Evolutionary conservation across 2,888 invertebrate species (phyloP).

Genomic region (Pammene aurita): DNA sequence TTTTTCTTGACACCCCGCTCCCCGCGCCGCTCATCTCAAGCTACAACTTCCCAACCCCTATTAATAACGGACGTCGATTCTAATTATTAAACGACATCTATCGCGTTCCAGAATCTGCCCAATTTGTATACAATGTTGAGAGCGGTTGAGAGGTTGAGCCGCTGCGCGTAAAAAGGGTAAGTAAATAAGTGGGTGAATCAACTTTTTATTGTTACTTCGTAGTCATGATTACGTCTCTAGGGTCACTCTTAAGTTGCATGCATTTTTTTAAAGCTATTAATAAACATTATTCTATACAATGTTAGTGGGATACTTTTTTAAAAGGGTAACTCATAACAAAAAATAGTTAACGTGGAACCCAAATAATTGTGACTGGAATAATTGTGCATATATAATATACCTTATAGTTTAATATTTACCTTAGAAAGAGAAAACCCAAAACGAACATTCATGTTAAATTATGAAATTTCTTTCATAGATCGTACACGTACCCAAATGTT

Average conservation of each 20-base stretch:
- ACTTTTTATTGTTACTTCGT: background rate
- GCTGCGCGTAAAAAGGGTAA: conserved; percentile 10
- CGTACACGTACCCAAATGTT: no score
- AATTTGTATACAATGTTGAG: conserved; percentile 50
- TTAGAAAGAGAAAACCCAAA: no score
- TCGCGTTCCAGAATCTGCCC: conserved; percentile 58
- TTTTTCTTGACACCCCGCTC: background rate
- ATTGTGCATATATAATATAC: no score
- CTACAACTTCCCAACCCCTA: conserved; percentile 55
- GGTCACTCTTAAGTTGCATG: background rate
- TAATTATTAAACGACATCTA: conserved; percentile 67
- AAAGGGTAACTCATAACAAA: no score
- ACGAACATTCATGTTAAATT: no score
- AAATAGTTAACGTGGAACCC: no score
- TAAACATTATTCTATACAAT: no score
- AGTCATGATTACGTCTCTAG: background rate
- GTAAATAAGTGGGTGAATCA: conserved; percentile 5
- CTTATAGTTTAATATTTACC: no score
- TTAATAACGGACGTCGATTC: conserved; percentile 66
- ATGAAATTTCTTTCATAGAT: no score
- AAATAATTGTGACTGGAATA: no score
- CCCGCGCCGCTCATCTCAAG: conserved; percentile 45
- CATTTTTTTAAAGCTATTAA: no score
- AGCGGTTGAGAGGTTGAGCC: conserved; percentile 30
- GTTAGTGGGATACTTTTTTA: no score